Conservation (phyloP, 2,797 vertebrate species). For the Ptychadena robeensis region DNA sequence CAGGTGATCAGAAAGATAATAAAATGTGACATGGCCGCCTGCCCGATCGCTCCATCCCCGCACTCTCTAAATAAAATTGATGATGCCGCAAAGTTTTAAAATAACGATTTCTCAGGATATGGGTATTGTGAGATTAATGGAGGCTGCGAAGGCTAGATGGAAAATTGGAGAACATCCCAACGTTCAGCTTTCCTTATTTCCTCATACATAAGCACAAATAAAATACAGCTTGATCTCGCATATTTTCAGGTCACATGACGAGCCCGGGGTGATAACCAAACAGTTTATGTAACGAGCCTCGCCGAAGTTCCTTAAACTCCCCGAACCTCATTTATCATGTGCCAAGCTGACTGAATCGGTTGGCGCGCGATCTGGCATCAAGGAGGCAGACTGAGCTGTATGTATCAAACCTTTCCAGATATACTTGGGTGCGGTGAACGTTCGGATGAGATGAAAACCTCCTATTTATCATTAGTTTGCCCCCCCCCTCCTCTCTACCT, state of each 20-base stretch:
- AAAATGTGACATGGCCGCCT: too few relatives aligned
- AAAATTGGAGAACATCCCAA: too few relatives aligned
- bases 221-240: slow-evolving; percentile 25
- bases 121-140: too few relatives aligned
- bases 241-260: slow-evolving; percentile 36
- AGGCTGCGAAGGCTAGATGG: too few relatives aligned
- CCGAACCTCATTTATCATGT: slow-evolving; percentile 56
- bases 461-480: too few relatives aligned
- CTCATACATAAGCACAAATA: neutral
- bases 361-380: slow-evolving; percentile 46
- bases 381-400: slow-evolving; percentile 34
- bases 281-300: slow-evolving; percentile 51
- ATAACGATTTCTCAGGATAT: too few relatives aligned
- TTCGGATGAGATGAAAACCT: too few relatives aligned
- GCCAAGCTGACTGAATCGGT: slow-evolving; percentile 42
- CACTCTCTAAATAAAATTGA: too few relatives aligned
- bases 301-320: slow-evolving; percentile 42
- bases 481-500: too few relatives aligned
- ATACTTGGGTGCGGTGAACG: neutral
- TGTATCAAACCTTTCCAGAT: slow-evolving; percentile 20
- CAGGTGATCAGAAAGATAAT: too few relatives aligned
- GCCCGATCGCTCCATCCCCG: too few relatives aligned
- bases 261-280: slow-evolving; percentile 48
- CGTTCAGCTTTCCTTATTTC: neutral
- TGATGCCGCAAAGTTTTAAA: too few relatives aligned